Evolutionary conservation across 2,888 invertebrate genomes (phyloP), one percentile per base, ranked within the genome.

Genomic region (Cepaea hortensis): DNA sequence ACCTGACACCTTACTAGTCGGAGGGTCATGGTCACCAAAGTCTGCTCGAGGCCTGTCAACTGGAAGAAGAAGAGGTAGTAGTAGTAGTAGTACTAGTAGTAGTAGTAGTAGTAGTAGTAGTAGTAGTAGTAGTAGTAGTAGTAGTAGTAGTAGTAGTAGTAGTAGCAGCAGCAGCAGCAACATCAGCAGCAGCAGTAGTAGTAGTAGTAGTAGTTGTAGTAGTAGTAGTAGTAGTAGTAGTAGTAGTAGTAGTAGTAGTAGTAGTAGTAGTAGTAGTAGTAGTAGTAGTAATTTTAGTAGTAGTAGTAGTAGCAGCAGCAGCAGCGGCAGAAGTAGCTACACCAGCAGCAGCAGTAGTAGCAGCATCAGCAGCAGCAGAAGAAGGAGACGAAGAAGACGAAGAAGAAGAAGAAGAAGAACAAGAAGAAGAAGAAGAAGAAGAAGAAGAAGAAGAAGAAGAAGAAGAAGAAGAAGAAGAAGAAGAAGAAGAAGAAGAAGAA

Each of bases 331-430:
- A 1, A 70, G 20, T 20, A 70, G 70, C 6, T 1, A n/a, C n/a
- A 70, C 35, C 35, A 35, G 1, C 35, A 35, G 35, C 35, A 35
- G 35, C 35, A 35, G 35, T 35, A 35, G 35, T 35, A 35, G 35
- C 1, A 35, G 35, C 35, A 55, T 0, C 6, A 55, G 55, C 6
- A 55, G 55, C 6, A 55, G 55, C 6, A 55, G 55, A 55, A 55
- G 55, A 55, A 55, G 55, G 9, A 55, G n/a, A n/a, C n/a, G n/a
- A 55, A 55, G 55, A 55, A 55, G 55, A 55, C 4, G 55, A 55
- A 55, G 55, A 55, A 55, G 55, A 55, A 55, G 85, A 87, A 87
- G 87, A 87, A 87, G 77, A 35, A 11, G 77, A 35, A 77, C 35
- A 35, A 77, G 77, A 35, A 77, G 77, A 35, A 77, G 35, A 35